Evolutionary conservation across 2,888 invertebrate species (phyloP), one percentile per base, ranked within the genome.

Genomic region (Flexamia atlantica): DNA sequence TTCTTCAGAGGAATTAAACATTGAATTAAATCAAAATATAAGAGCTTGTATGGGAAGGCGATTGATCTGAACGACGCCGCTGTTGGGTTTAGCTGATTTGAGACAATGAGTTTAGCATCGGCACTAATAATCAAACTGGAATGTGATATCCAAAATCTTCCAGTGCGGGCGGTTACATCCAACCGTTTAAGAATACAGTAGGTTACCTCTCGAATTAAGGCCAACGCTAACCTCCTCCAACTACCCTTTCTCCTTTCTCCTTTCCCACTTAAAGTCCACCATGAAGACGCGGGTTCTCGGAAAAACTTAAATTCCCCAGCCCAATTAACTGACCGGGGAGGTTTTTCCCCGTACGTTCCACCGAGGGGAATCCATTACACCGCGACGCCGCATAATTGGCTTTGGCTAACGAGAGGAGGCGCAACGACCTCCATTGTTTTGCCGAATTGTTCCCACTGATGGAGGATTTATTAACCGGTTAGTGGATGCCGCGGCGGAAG

Each of bases 401-500:
- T 40, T 20, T 23, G 72, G 72, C 72, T 72, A 72, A 72, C 72
- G 72, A 72, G 72, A 72, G 14, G 72, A 64, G 57, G 64, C 64
- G 40, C 72, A 72, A 72, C 72, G 72, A 72, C 72, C 72, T 40
- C 72, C 72, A 72, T 72, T 72, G 72, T 72, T 72, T 72, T 72
- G 72, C 72, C 72, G 72, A 72, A 72, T 72, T 72, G 72, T 72
- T 72, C 72, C 72, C 72, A 72, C 40, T 72, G 72, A 72, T 72
- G 72, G 72, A 28, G 64, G 72, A 72, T 72, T 72, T 72, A 72
- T 72, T 72, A 72, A 72, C 40, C 72, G 72, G 42, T 36, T 40
- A 12, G 72, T 40, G 40, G 72, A 72, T 72, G 72, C 72, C 72
- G 40, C n/a, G 40, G 12, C 68, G 72, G 72, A 72, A 72, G 64